phyloP scores from a whole-genome alignment of 2,888 invertebrate genomes.

The Galeopsomyia nigrocyanea region DNA sequence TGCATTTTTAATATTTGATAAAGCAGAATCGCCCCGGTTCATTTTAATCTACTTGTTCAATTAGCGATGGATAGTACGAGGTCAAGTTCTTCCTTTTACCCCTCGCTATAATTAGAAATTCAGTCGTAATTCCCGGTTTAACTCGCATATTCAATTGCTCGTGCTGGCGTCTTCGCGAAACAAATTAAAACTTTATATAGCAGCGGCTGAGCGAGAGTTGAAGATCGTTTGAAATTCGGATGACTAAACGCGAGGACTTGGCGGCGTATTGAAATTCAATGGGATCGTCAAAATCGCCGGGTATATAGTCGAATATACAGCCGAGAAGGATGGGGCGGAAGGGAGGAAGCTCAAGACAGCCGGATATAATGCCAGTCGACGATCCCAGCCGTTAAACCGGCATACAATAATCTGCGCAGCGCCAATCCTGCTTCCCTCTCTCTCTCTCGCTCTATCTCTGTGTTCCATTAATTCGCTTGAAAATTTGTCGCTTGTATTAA shows the following conservation, averaged over 20 bases:
- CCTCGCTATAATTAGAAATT: conserved; percentile 36
- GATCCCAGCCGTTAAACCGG: conserved; percentile 65
- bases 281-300: conserved; percentile 48
- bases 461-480: conserved; percentile 68
- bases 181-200: conserved; percentile 48
- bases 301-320: conserved; percentile 38
- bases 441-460: conserved; percentile 49
- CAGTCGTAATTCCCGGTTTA: conserved; percentile 24
- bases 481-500: conserved; percentile 69
- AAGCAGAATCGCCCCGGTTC: not conserved
- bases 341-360: conserved; percentile 55
- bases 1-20: not conserved
- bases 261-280: conserved; percentile 49
- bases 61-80: not conserved
- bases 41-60: no score
- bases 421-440: conserved; percentile 57
- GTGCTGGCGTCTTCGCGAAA: conserved; percentile 37
- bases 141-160: conserved; percentile 41
- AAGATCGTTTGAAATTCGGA: conserved; percentile 49
- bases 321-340: conserved; percentile 33
- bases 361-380: conserved; percentile 60
- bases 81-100: not conserved
- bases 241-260: conserved; percentile 44
- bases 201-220: conserved; percentile 19
- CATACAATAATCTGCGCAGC: conserved; percentile 66